phyloP scores from a whole-genome alignment of 2,888 invertebrate species.

The Spicauda simplicius region DNA sequence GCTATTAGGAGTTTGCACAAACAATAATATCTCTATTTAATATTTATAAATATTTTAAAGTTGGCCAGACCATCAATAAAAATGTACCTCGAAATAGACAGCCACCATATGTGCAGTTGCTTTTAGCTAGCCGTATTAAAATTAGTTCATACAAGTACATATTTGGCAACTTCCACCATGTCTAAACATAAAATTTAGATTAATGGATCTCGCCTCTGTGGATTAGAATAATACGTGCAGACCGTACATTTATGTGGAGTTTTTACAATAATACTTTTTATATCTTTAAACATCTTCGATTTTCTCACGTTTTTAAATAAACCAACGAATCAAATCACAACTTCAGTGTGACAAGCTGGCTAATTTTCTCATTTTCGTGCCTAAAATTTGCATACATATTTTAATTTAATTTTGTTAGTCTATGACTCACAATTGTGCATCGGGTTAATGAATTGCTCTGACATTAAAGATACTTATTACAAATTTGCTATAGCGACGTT shows the following conservation, averaged over 20 bases:
- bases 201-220: constrained; percentile 30
- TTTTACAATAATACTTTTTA: no score
- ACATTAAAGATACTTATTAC: no score
- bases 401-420: no score
- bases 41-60: no score
- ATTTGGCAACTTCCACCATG: constrained; percentile 30
- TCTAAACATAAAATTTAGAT: constrained; percentile 32
- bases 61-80: neutral
- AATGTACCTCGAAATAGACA: constrained; percentile 14
- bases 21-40: no score
- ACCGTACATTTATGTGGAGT: neutral
- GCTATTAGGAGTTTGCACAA: no score
- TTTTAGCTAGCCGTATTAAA: constrained; percentile 18
- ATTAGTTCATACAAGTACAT: constrained; percentile 15
- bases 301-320: neutral
- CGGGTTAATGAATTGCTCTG: no score
- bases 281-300: neutral
- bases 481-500: no score
- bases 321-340: neutral
- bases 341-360: no score
- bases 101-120: constrained; percentile 16
- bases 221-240: constrained; percentile 8
- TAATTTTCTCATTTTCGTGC: no score
- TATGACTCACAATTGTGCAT: no score
- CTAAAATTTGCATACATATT: no score